Conservation (phyloP, 2,797 vertebrate species). For the Silurus lanzhouensis region DNA sequence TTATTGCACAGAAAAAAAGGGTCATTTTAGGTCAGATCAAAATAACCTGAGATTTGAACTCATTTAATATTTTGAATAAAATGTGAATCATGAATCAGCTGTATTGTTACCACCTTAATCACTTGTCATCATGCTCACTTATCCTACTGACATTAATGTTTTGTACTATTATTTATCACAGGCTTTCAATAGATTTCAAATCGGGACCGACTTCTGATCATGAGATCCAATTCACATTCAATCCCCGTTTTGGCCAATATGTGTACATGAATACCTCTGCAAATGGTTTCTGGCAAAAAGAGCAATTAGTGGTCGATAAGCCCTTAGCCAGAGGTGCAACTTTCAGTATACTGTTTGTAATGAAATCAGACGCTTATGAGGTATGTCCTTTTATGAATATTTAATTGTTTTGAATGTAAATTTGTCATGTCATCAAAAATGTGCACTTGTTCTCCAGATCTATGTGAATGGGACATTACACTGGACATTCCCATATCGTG, state of each 20-base stretch:
- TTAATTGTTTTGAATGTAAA: background rate
- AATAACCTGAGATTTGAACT: background rate
- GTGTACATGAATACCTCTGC: slow-evolving; percentile 20
- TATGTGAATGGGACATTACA: slow-evolving; percentile 22
- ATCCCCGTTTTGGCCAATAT: background rate
- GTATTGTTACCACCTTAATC: background rate
- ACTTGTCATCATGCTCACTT: background rate
- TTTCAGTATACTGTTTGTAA: slow-evolving; percentile 31
- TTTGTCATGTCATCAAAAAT: background rate
- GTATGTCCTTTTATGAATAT: background rate
- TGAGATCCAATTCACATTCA: slow-evolving; percentile 20
- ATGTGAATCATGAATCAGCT: background rate
- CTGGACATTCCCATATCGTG: slow-evolving; percentile 20
- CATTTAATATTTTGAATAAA: background rate
- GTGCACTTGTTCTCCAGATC: background rate
- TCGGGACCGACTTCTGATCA: background rate
- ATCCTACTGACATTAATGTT: background rate
- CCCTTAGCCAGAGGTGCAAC: slow-evolving; percentile 33
- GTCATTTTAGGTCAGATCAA: too few species aligned
- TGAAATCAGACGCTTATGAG: background rate
- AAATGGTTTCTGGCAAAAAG: background rate
- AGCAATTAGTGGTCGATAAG: slow-evolving; percentile 3
- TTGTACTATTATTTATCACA: background rate
- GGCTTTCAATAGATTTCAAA: slow-evolving; percentile 35
- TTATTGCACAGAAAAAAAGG: too few species aligned